A percentile compares a stretch with the other conserved stretches of the same genome.
phyloP scores from a whole-genome alignment of 2,888 invertebrate species.

The Plusia festucae region DNA sequence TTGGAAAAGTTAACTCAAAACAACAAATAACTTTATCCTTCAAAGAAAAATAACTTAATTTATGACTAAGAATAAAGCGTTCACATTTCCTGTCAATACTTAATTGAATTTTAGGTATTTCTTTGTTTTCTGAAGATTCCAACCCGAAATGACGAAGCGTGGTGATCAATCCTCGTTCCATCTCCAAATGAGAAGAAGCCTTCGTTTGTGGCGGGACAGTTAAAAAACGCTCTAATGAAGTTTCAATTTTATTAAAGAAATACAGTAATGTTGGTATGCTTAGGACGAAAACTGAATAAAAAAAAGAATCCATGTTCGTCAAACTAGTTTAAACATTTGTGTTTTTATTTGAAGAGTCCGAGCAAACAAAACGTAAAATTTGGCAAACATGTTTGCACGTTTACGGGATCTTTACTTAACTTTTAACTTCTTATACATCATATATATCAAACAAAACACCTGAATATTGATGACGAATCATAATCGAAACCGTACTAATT shows the following conservation, averaged over 20 bases:
- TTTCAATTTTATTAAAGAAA: background rate
- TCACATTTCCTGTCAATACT: too few species aligned
- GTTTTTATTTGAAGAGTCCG: background rate
- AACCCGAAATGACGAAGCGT: too few species aligned
- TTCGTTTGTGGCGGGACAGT: too few species aligned
- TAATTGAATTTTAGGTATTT: too few species aligned
- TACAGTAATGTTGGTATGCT: background rate
- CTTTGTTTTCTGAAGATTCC: too few species aligned
- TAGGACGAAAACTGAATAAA: background rate
- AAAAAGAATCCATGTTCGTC: background rate
- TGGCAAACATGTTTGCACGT: background rate
- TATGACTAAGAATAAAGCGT: too few species aligned
- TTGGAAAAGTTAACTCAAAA: too few species aligned
- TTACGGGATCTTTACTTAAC: background rate
- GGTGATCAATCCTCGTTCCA: too few species aligned
- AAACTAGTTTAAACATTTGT: background rate
- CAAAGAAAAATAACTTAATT: too few species aligned
- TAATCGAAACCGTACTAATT: too few species aligned
- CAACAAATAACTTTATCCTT: too few species aligned
- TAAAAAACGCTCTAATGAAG: background rate
- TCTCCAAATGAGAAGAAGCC: too few species aligned
- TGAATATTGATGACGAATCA: conserved; percentile 21
- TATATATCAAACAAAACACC: conserved; percentile 3
- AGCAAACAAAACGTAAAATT: background rate
- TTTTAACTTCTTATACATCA: background rate